phyloP scores from a whole-genome alignment of 2,888 invertebrate species.

The Ophion obscuratus region DNA sequence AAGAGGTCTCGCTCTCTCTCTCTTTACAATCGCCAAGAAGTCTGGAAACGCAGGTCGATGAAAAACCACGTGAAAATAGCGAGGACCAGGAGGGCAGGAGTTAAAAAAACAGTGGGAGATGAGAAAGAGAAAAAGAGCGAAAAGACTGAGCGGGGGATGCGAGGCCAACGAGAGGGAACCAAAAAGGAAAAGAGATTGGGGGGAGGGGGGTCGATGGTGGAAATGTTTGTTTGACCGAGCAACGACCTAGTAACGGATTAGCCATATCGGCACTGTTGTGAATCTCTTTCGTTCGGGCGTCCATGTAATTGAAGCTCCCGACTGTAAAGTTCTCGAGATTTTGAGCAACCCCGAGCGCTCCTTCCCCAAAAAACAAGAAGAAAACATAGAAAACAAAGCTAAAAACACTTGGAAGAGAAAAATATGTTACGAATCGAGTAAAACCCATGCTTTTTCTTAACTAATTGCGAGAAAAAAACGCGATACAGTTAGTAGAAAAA shows the following conservation, averaged over 20 bases:
- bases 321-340: background rate
- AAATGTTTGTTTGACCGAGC: conserved; percentile 35
- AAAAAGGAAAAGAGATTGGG: background rate
- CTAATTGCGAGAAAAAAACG: background rate
- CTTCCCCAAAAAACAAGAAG: background rate
- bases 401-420: background rate
- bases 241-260: conserved; percentile 40
- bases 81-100: background rate
- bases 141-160: background rate
- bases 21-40: conserved; percentile 28
- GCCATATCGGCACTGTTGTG: conserved; percentile 1
- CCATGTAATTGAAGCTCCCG: background rate
- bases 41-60: conserved; percentile 45
- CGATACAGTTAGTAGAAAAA: background rate
- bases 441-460: background rate
- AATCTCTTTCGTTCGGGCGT: background rate
- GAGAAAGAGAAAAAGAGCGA: background rate
- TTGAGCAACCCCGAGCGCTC: background rate
- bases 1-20: conserved; percentile 17
- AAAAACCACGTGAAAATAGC: conserved; percentile 52
- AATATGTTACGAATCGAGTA: background rate
- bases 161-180: background rate
- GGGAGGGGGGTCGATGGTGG: background rate
- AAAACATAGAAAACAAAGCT: background rate
- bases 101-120: background rate